These are phyloP conservation scores for Plebejus anna DNA, from an alignment of 2,888 invertebrate genomes.

Conservation along the genomic window DNA sequence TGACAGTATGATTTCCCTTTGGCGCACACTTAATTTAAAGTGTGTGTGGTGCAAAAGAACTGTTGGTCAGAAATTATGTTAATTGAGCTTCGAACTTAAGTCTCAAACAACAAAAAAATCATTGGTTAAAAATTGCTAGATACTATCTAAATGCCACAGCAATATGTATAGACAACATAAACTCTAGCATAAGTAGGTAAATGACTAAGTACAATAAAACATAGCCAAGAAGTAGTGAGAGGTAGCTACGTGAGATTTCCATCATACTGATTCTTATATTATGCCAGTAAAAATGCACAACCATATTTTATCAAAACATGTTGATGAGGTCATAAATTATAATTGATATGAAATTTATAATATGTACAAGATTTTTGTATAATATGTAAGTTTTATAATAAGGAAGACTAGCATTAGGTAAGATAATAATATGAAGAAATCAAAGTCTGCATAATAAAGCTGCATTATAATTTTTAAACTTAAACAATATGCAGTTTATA, in stretches of 20 bases:
- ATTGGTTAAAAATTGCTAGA: background rate
- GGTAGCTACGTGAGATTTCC: constrained; percentile 19
- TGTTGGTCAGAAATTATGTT: background rate
- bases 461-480: constrained; percentile 21
- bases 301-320: background rate
- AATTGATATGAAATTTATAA: constrained; percentile 5
- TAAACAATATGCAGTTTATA: constrained; percentile 8
- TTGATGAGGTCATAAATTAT: background rate
- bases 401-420: constrained; percentile 26
- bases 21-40: background rate
- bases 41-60: background rate
- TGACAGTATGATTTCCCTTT: background rate
- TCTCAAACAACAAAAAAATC: background rate
- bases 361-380: background rate
- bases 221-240: constrained; percentile 21
- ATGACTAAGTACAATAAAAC: constrained; percentile 17
- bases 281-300: constrained; percentile 1
- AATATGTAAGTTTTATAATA: background rate
- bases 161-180: background rate
- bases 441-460: constrained; percentile 12
- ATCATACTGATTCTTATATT: background rate
- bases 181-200: background rate
- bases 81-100: background rate
- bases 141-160: background rate
- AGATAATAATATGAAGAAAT: background rate